Evolutionary conservation across 2,797 vertebrate species (phyloP), one percentile per base, ranked within the genome.

Genomic region (Pseudochromis fuscus): DNA sequence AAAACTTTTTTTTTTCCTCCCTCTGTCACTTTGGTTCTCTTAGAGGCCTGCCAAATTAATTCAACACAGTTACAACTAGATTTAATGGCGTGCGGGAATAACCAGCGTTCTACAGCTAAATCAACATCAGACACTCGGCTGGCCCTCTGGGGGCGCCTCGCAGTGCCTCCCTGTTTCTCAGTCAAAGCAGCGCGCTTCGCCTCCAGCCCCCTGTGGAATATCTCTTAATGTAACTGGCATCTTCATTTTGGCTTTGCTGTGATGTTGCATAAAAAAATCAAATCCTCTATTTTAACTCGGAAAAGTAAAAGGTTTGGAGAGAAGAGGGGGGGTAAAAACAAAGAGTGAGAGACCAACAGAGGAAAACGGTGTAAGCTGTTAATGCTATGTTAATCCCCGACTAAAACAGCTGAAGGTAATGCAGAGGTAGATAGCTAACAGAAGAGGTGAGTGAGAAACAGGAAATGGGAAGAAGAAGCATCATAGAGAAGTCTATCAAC

Each of bases 51-150:
- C 78, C 84, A 83, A 90, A 93, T 92, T 84, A 93, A 93, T 93
- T 93, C 91, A 87, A 88, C 89, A 85, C 75, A 83, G 89, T 89
- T 93, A 75, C 88, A 91, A 91, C 89, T 87, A 81, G 89, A 94
- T 93, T 92, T 75, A 58, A 81, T 75, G 75, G 87, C 74, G 40
- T 85, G 84, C 82, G 82, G 92, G 90, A 93, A 92, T 87, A 94
- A 88, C 85, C 86, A n/a, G 77, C 75, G 49, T 72, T 87, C 87
- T 84, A 83, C 89, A 85, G 90, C 89, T 93, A 93, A 93, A 95
- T 93, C 93, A 93, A 94, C 92, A 93, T 92, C 88, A 93, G 90
- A 89, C 88, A 79, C 81, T 66, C 11, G 69, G 75, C 79, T 72
- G 75, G 81, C 79, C 73, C 87, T 88, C 82, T 71, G 82, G 89